Conservation (phyloP, 2,797 vertebrate species). For the Capromys pilorides region DNA sequence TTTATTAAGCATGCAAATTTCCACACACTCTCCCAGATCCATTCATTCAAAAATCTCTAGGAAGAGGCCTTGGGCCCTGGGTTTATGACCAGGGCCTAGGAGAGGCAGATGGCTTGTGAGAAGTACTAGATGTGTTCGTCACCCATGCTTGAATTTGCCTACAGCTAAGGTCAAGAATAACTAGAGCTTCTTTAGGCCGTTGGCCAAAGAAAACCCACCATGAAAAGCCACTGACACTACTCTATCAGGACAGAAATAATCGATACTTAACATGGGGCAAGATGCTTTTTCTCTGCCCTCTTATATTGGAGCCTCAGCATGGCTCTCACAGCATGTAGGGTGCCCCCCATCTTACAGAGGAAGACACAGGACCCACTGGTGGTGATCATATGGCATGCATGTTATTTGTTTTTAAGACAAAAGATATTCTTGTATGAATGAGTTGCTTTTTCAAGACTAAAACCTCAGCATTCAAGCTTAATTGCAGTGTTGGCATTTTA, state of each 20-base stretch:
- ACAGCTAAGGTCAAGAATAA: neutral
- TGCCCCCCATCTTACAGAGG: neutral
- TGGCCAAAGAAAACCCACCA: neutral
- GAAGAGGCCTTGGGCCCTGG: neutral
- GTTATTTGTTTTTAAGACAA: neutral
- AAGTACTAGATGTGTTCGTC: neutral
- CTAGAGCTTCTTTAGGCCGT: neutral
- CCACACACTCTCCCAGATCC: neutral
- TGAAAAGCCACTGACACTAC: neutral
- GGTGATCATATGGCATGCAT: neutral
- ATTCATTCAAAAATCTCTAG: neutral
- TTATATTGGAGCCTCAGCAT: neutral
- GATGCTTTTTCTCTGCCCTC: neutral
- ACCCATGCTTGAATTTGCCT: neutral
- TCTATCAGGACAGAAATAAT: neutral
- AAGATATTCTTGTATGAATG: neutral
- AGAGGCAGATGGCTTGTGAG: neutral
- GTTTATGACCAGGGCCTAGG: neutral
- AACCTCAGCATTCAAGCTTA: neutral
- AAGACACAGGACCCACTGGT: neutral
- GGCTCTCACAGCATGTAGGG: neutral
- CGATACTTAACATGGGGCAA: too few species aligned
- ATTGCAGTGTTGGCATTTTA: neutral
- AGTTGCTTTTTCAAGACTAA: neutral
- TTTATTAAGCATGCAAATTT: constrained; percentile 2